These are phyloP conservation scores for Syrrhaptes paradoxus DNA, from an alignment of 2,113 vertebrate species.

Conservation along the genomic window DNA sequence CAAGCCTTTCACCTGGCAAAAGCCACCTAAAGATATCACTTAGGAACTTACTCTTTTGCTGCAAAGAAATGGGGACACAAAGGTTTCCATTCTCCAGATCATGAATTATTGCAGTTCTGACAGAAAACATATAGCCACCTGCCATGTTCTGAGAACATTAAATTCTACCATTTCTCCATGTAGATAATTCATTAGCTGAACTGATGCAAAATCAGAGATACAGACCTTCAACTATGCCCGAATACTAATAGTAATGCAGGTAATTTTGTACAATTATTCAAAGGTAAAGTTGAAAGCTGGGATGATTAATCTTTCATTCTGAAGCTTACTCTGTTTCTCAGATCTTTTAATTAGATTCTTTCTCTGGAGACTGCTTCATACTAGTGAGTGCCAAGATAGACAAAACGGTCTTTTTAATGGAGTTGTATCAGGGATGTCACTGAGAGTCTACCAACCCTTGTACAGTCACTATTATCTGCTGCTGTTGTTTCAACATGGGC, in stretches of 20 bases:
- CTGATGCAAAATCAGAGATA: constrained; percentile 11
- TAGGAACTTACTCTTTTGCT: background rate
- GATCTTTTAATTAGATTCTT: constrained; percentile 40
- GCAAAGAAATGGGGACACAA: background rate
- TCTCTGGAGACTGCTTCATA: background rate
- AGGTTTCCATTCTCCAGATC: background rate
- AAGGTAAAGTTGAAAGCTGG: constrained; percentile 45
- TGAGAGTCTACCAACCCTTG: too few species aligned
- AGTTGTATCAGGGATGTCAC: background rate
- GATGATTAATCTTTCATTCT: constrained; percentile 49
- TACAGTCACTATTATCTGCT: too few species aligned
- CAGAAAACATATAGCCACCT: background rate
- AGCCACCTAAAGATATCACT: background rate
- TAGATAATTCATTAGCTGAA: constrained; percentile 50
- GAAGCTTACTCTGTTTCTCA: constrained; percentile 4
- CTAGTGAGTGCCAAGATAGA: background rate
- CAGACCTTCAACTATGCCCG: background rate
- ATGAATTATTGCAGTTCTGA: background rate
- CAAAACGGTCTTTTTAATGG: background rate
- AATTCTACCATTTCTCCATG: constrained; percentile 5
- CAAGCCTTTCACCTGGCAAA: background rate
- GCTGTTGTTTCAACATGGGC: too few species aligned
- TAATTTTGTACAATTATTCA: constrained; percentile 51
- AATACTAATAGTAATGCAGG: constrained; percentile 27
- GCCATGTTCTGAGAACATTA: background rate